Conservation (phyloP, 1,140 invertebrate species). For the Heliconius nattereri region DNA sequence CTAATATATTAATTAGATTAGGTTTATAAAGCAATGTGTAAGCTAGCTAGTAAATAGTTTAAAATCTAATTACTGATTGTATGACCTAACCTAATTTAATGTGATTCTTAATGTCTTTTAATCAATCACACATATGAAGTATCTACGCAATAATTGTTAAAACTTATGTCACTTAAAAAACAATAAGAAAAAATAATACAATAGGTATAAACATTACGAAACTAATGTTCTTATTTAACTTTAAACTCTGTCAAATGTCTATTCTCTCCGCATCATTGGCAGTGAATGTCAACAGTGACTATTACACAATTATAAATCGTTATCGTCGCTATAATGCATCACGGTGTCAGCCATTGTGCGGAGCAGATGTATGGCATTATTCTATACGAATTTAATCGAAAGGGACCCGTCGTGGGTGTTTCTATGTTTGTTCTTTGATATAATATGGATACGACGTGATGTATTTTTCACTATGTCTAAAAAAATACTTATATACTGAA, state of each 20-base stretch:
- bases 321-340: conserved; percentile 62
- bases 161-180: too few species aligned
- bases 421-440: conserved; percentile 20
- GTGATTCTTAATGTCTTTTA: too few species aligned
- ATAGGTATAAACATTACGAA: not conserved
- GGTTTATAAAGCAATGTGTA: too few species aligned
- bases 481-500: too few species aligned
- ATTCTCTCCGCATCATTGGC: conserved; percentile 53
- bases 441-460: conserved; percentile 44
- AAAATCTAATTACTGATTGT: too few species aligned
- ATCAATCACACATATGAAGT: too few species aligned
- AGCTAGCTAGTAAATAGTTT: too few species aligned
- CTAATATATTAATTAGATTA: too few species aligned
- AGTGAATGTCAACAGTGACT: conserved; percentile 50
- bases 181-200: not conserved
- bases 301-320: conserved; percentile 65
- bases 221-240: not conserved
- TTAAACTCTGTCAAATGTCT: not conserved
- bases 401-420: conserved; percentile 42
- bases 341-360: conserved; percentile 59
- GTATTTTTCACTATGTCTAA: not conserved
- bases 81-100: too few species aligned
- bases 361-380: conserved; percentile 77
- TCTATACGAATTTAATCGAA: conserved; percentile 64
- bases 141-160: too few species aligned